These are phyloP conservation scores for Perca flavescens DNA, from an alignment of 2,113 vertebrate genomes.

Conservation along the genomic window DNA sequence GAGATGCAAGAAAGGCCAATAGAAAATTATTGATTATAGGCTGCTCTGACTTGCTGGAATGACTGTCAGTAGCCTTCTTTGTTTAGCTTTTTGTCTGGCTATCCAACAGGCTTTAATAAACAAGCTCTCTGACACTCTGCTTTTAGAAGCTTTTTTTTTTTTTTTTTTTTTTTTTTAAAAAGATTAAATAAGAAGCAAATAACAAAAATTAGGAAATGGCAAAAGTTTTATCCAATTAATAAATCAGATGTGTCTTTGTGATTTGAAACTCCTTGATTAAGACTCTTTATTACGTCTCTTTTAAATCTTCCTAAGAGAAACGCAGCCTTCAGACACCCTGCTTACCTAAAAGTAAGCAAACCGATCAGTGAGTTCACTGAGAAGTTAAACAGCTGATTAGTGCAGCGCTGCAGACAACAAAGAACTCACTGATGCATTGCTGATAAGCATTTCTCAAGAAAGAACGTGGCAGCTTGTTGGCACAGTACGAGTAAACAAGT, in stretches of 20 bases:
- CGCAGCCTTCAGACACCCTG: neutral
- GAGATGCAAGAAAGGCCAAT: neutral
- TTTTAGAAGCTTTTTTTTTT: too few species aligned
- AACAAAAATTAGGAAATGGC: neutral
- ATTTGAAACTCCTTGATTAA: neutral
- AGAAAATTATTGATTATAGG: neutral
- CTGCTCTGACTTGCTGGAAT: neutral
- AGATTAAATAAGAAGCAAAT: neutral
- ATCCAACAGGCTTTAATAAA: neutral
- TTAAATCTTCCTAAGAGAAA: neutral
- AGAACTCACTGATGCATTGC: neutral
- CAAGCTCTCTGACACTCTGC: too few species aligned
- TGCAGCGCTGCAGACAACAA: neutral
- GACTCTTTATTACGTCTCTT: neutral
- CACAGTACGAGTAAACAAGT: neutral
- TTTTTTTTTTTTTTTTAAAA: too few species aligned
- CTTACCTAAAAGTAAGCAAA: neutral
- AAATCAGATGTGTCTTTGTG: neutral
- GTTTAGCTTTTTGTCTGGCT: neutral
- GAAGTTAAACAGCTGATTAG: neutral
- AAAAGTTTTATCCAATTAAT: neutral
- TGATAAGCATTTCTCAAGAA: neutral
- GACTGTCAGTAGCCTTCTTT: neutral
- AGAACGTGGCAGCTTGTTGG: neutral
- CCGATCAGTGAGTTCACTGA: neutral